A percentile compares a stretch with the other conserved stretches of the same genome.
Conservation (phyloP, 2,888 invertebrate genomes). For the Torymus aiolomorphi region DNA sequence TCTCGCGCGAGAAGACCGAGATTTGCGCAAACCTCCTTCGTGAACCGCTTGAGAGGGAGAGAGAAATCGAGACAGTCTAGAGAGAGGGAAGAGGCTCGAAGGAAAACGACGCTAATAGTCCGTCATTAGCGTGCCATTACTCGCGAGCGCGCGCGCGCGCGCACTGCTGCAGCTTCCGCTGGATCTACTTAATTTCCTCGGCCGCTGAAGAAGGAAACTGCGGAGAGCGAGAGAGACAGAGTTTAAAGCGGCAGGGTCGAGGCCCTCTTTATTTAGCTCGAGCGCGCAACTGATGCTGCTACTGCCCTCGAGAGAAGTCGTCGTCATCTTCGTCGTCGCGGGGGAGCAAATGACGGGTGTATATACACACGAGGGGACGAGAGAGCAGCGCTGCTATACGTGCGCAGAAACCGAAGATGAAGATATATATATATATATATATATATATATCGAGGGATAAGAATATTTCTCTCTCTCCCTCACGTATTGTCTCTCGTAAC, state of each 20-base stretch:
- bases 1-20: not conserved
- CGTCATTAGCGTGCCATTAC: constrained; percentile 31
- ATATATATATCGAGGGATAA: too few species aligned
- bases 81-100: too few species aligned
- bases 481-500: not conserved
- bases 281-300: constrained; percentile 5
- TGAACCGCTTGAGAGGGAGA: too few species aligned
- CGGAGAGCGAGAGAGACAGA: not conserved
- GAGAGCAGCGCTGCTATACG: too few species aligned
- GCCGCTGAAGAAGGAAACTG: constrained; percentile 36
- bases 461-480: too few species aligned
- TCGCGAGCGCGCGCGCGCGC: not conserved
- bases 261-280: constrained; percentile 44
- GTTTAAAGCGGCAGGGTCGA: constrained; percentile 12
- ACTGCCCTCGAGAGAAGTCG: constrained; percentile 39
- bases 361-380: too few species aligned
- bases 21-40: too few species aligned
- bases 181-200: constrained; percentile 39
- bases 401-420: too few species aligned
- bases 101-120: constrained; percentile 30
- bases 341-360: not conserved
- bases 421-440: too few species aligned
- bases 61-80: too few species aligned
- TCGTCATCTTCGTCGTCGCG: not conserved
- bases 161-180: constrained; percentile 26